Evolutionary conservation across 1,140 invertebrate genomes (phyloP).

Genomic region (Aphelenchoides avenae): DNA sequence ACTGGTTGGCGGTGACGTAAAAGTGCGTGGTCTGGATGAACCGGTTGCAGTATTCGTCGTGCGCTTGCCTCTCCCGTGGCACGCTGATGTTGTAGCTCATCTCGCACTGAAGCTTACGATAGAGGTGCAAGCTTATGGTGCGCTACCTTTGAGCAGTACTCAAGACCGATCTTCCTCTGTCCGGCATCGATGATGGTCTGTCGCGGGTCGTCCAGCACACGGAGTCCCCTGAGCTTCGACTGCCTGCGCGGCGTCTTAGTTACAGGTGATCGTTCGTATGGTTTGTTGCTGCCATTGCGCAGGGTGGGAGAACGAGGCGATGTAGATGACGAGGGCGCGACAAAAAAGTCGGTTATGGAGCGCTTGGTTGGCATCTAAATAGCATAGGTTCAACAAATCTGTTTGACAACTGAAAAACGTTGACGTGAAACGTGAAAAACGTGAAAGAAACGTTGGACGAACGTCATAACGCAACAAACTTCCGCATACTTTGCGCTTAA

Average conservation of each 20-base stretch:
- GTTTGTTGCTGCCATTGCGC: not conserved
- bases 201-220: not conserved
- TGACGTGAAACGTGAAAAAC: too few species aligned
- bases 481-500: too few species aligned
- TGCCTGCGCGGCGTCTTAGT: not conserved
- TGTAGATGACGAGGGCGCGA: too few species aligned
- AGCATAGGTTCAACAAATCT: too few species aligned
- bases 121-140: not conserved
- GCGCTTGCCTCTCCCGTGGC: slow-evolving; percentile 21
- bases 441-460: too few species aligned
- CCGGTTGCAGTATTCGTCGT: slow-evolving; percentile 34
- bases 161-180: slow-evolving; percentile 37
- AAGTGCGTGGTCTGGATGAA: slow-evolving; percentile 37
- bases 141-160: slow-evolving; percentile 27
- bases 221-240: slow-evolving; percentile 9
- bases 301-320: slow-evolving; percentile 10
- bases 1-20: slow-evolving; percentile 16
- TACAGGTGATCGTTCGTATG: slow-evolving; percentile 14
- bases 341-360: slow-evolving; percentile 10
- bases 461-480: too few species aligned
- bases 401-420: too few species aligned
- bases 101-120: slow-evolving; percentile 30
- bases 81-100: slow-evolving; percentile 41
- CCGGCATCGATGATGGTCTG: slow-evolving; percentile 44
- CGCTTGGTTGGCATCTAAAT: too few species aligned